These are phyloP conservation scores for Rhizoglyphus robini DNA, from an alignment of 1,140 invertebrate species.

Conservation along the genomic window DNA sequence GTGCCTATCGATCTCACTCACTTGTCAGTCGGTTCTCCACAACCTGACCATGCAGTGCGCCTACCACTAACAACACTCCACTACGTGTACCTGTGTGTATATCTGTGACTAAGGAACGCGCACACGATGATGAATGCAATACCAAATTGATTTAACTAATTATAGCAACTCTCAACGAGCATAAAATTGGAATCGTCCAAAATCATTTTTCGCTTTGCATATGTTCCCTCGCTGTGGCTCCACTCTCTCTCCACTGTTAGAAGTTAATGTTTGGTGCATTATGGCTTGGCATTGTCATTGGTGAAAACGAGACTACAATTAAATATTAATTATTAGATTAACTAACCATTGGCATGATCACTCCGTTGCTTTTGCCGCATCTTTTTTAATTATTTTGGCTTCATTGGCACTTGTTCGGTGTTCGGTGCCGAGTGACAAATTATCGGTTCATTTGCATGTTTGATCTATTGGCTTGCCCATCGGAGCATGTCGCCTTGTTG, in stretches of 20 bases:
- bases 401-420: background rate
- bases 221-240: background rate
- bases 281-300: background rate
- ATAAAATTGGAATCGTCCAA: conserved; percentile 18
- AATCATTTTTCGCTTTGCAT: background rate
- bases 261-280: background rate
- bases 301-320: background rate
- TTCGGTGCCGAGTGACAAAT: background rate
- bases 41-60: background rate
- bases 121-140: conserved; percentile 15
- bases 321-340: too few species aligned
- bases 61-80: background rate
- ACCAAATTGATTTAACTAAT: conserved; percentile 19
- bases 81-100: background rate
- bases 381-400: background rate
- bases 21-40: background rate
- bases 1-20: background rate
- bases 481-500: background rate
- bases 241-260: background rate
- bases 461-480: background rate
- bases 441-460: background rate
- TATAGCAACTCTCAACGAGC: background rate
- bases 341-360: too few species aligned
- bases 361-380: background rate
- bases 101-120: background rate